Evolutionary conservation across 2,888 invertebrate species (phyloP).

Genomic region (Ormyrus nitidulus): DNA sequence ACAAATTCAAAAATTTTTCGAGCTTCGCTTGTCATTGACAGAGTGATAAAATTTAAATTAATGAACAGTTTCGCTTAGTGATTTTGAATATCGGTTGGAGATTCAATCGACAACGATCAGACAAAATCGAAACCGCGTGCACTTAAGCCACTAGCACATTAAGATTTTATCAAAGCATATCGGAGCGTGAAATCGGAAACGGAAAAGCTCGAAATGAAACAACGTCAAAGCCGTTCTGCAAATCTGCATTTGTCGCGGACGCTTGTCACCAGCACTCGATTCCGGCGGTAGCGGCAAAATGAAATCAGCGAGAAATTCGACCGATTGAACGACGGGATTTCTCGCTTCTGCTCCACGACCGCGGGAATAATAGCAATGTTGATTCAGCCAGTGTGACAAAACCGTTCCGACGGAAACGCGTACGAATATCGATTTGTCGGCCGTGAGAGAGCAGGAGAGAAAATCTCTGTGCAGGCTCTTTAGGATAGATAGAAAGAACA

Average conservation of each 20-base stretch:
- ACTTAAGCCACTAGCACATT: no score
- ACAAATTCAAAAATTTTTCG: no score
- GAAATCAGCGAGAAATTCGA: slow-evolving; percentile 9
- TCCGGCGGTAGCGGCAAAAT: not conserved
- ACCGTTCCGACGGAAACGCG: not conserved
- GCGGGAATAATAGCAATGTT: slow-evolving; percentile 22
- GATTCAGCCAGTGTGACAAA: not conserved
- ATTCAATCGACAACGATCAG: no score
- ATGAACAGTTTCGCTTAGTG: no score
- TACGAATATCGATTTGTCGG: no score
- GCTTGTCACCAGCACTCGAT: not conserved
- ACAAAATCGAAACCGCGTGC: no score
- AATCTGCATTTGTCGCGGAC: slow-evolving; percentile 11
- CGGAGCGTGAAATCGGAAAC: slow-evolving; percentile 19
- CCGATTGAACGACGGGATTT: not conserved
- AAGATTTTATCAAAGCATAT: not conserved
- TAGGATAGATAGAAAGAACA: no score
- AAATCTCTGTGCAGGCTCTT: no score
- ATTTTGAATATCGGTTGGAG: no score
- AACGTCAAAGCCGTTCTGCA: not conserved
- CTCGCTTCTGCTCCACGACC: not conserved
- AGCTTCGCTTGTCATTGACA: no score
- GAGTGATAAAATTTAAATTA: no score
- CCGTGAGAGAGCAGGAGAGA: no score
- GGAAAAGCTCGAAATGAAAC: slow-evolving; percentile 24